Evolutionary conservation across 92 coral and sea anemone genomes (phyloP).

Genomic region (Hydrozoanthus gracilis): DNA sequence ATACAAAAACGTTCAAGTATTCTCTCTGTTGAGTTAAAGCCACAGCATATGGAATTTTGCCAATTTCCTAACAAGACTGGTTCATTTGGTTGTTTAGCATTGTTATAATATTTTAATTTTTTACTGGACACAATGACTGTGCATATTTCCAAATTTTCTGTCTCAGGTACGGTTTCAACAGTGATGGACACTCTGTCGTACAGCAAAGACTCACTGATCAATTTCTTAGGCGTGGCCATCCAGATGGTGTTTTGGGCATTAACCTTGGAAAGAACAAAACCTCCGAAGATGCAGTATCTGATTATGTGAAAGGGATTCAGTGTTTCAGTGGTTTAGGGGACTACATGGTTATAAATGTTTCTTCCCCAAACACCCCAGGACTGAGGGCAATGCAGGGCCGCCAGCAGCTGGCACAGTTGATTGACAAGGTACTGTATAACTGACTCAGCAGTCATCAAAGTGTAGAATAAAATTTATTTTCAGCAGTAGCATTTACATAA

Average conservation of each 20-base stretch:
- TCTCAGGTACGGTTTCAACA: conserved; percentile 95
- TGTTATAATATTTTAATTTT: too few species aligned
- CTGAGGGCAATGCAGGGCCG: conserved; percentile 91
- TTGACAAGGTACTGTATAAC: conserved; percentile 72
- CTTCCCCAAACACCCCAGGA: conserved; percentile 98
- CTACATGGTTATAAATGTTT: conserved; percentile 90
- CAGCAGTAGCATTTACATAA: too few species aligned
- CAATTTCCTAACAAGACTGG: too few species aligned
- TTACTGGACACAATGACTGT: too few species aligned
- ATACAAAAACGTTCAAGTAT: too few species aligned
- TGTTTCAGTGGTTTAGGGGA: conserved; percentile 83
- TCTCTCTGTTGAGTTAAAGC: too few species aligned
- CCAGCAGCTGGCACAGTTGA: conserved; percentile 74
- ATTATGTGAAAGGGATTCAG: conserved; percentile 86
- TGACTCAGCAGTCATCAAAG: too few species aligned
- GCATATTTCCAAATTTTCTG: not conserved
- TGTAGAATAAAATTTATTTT: too few species aligned
- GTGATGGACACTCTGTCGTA: conserved; percentile 84
- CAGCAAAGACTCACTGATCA: conserved; percentile 65
- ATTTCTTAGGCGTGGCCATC: conserved; percentile 48
- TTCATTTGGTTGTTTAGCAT: too few species aligned
- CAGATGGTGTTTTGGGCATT: conserved; percentile 81
- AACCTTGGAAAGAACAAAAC: conserved; percentile 96
- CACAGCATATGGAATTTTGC: too few species aligned
- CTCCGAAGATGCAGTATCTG: conserved; percentile 79